phyloP scores from a whole-genome alignment of 2,797 vertebrate species.

The Hypotaenidia okinawae region DNA sequence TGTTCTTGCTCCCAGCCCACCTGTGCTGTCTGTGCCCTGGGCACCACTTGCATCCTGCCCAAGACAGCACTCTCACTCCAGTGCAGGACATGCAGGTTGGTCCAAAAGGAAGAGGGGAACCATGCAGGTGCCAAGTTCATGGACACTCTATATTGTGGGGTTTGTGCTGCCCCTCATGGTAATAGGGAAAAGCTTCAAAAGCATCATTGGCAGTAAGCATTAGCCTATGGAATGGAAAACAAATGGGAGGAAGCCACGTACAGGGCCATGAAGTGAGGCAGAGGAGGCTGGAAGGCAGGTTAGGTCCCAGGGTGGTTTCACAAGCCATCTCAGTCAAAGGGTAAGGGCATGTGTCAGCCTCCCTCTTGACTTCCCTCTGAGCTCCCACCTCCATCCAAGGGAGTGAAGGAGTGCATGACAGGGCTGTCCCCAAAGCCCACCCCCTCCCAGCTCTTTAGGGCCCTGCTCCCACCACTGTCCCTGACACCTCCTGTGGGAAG shows the following conservation, averaged over 20 bases:
- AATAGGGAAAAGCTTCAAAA: neutral
- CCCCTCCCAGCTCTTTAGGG: too few species aligned
- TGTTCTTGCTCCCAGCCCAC: neutral
- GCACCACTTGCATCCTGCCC: neutral
- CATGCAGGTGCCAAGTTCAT: neutral
- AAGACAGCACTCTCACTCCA: accelerated
- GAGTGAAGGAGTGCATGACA: neutral
- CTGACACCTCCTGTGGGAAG: neutral
- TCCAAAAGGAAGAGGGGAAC: neutral
- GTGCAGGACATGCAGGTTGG: neutral
- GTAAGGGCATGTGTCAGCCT: neutral
- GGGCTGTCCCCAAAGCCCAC: too few species aligned
- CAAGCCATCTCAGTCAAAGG: neutral
- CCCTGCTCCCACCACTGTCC: too few species aligned
- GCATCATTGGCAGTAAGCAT: neutral
- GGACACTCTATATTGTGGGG: neutral
- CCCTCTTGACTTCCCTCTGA: neutral
- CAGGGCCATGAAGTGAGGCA: neutral
- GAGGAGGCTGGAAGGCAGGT: neutral
- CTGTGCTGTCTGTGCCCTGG: accelerated
- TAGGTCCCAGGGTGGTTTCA: neutral
- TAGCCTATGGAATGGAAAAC: neutral
- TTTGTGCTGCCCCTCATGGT: neutral
- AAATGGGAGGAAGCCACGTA: neutral
- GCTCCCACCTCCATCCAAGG: neutral